A percentile compares a stretch with the other conserved stretches of the same genome.
phyloP scores from a whole-genome alignment of 1,140 invertebrate species.

The Asbolus verrucosus region DNA sequence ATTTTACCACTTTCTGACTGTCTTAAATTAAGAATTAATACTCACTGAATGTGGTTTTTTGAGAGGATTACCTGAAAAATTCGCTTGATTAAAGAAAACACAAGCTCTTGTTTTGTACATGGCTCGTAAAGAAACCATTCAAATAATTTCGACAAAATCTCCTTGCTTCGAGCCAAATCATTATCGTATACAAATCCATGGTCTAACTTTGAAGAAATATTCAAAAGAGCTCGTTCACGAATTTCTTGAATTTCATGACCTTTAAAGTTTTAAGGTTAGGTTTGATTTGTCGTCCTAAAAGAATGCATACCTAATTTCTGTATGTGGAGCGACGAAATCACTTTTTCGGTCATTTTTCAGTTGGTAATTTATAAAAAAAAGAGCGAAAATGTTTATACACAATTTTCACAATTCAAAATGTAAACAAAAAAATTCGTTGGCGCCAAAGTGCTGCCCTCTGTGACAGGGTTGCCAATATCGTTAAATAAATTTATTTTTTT shows the following conservation, averaged over 20 bases:
- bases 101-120: conserved; percentile 54
- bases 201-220: conserved; percentile 61
- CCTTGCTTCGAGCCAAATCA: conserved; percentile 59
- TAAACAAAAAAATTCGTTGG: background rate
- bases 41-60: too few species aligned
- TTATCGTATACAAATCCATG: conserved; percentile 61
- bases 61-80: conserved; percentile 56
- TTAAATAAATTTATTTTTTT: conserved; percentile 15
- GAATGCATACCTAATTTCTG: conserved; percentile 60
- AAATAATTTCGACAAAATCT: conserved; percentile 61
- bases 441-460: background rate
- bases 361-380: background rate
- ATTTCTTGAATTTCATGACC: conserved; percentile 63
- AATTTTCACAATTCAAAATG: conserved; percentile 10
- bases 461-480: background rate
- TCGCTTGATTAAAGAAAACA: conserved; percentile 57
- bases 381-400: background rate
- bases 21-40: conserved; percentile 43
- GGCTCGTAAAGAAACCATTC: conserved; percentile 62
- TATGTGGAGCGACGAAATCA: conserved; percentile 58
- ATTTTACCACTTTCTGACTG: conserved; percentile 56
- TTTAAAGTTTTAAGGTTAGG: conserved; percentile 51
- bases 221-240: conserved; percentile 61
- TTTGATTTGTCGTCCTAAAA: conserved; percentile 38
- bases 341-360: conserved; percentile 53